Base-by-base conservation (phyloP, 2,888 invertebrate genomes). In the Pharmacophagus antenor region DNA sequence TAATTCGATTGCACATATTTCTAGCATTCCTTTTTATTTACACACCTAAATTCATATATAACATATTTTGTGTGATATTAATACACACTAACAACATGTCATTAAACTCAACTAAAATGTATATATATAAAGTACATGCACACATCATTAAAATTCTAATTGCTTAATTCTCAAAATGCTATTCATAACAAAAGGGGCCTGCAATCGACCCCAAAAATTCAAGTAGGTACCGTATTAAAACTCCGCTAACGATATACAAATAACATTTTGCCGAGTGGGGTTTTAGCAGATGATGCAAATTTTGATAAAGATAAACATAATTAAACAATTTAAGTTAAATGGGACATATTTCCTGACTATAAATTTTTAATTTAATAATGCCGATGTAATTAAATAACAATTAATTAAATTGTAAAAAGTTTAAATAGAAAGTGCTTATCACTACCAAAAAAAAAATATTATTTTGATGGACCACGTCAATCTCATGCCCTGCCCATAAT, bases 191-290 rank as follows among this genome's bases (percentile, higher is more conserved):
- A 42, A n/a, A 44, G 18, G 10, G 7, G 42, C 18, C 4, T 44
- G 42, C 48, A n/a, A 27, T 50, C 25, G 49, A 27, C 27, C 25
- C n/a, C 25, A 27, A 25, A 37, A 31, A 27, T 50, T 10, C 27
- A 27, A 50, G 31, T 27, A 46, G 12, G 23, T 54, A n/a, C 37
- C 15, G 15, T 54, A 46, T 54, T 54, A 44, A 23, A 44, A 54
- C 25, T 17, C 17, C 18, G 54, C 46, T 54, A 54, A 54, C 46
- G 54, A 54, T 44, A 27, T 27, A 18, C 21, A 54, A 46, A 54
- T 54, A 54, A 25, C 15, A 27, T 27, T 25, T 50, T 18, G 25
- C 25, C 8, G 17, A 17, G 20, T 25, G 10, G 25, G 17, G 17
- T 49, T 49, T 18, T 25, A 42, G 17, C 42, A 7, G 42, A 42